Conservation (phyloP, 2,113 vertebrate species). For the Ascaphus truei region DNA sequence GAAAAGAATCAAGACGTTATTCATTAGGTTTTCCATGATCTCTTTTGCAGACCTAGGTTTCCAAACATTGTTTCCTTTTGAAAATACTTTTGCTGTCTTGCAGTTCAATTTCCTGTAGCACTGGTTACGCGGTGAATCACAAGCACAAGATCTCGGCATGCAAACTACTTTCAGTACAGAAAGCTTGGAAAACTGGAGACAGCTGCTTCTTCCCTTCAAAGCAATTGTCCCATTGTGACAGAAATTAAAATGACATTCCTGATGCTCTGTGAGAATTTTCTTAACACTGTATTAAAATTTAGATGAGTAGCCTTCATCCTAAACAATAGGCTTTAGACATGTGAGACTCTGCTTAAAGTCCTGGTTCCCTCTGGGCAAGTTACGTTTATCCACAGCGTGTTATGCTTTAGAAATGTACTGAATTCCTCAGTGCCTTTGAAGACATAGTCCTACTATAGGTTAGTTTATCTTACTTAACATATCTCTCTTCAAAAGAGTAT, state of each 20-base stretch:
- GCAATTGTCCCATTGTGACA: not conserved
- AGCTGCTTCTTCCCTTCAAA: constrained; percentile 38
- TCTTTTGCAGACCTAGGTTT: constrained; percentile 53
- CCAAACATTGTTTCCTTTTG: constrained; percentile 48
- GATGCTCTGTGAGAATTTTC: not conserved
- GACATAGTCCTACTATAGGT: not conserved
- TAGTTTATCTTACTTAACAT: not conserved
- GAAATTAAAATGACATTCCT: not conserved
- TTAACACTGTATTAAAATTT: not conserved
- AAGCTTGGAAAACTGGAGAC: constrained; percentile 42
- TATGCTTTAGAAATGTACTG: not conserved
- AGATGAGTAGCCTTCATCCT: not conserved
- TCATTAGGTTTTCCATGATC: constrained; percentile 53
- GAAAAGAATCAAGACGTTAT: constrained; percentile 49
- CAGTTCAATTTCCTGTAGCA: constrained; percentile 60
- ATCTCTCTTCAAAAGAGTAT: not conserved
- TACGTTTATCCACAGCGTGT: not conserved
- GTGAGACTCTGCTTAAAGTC: not conserved
- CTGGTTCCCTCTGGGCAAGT: not conserved
- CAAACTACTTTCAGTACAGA: constrained; percentile 34
- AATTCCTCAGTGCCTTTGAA: not conserved
- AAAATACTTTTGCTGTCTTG: constrained; percentile 49
- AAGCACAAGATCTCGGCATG: constrained; percentile 39
- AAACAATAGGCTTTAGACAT: not conserved
- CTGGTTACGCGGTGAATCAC: constrained; percentile 45